Evolutionary conservation across 2,113 vertebrate genomes (phyloP).

Genomic region (Pterocles burchelli): DNA sequence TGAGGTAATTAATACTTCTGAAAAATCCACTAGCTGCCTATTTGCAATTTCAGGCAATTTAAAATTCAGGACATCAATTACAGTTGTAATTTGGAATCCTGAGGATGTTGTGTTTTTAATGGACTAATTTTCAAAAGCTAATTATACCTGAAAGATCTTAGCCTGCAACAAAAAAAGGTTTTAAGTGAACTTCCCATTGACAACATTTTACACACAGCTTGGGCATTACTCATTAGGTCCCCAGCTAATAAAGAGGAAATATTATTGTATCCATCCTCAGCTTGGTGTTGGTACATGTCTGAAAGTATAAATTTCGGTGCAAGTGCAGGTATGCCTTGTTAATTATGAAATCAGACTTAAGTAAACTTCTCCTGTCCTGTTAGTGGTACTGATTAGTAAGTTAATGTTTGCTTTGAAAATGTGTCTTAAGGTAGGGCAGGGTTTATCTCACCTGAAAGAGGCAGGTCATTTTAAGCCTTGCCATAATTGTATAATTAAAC

Average conservation of each 20-base stretch:
- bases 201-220: not conserved
- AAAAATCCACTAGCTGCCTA: not conserved
- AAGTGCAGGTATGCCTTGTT: not conserved
- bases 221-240: not conserved
- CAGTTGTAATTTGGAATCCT: not conserved
- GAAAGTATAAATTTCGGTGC: not conserved
- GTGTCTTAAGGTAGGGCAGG: not conserved
- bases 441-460: not conserved
- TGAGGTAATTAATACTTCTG: not conserved
- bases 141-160: slow-evolving; percentile 7
- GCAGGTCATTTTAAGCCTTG: not conserved
- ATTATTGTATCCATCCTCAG: not conserved
- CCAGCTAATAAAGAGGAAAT: not conserved
- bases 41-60: not conserved
- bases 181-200: not conserved
- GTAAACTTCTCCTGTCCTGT: not conserved
- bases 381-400: not conserved
- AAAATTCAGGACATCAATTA: not conserved
- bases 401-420: not conserved
- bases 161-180: not conserved
- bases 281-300: not conserved
- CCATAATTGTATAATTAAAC: not conserved
- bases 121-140: not conserved
- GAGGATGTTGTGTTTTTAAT: not conserved
- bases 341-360: not conserved